Evolutionary conservation across 2,113 vertebrate species (phyloP).

Genomic region (Caloenas nicobarica): DNA sequence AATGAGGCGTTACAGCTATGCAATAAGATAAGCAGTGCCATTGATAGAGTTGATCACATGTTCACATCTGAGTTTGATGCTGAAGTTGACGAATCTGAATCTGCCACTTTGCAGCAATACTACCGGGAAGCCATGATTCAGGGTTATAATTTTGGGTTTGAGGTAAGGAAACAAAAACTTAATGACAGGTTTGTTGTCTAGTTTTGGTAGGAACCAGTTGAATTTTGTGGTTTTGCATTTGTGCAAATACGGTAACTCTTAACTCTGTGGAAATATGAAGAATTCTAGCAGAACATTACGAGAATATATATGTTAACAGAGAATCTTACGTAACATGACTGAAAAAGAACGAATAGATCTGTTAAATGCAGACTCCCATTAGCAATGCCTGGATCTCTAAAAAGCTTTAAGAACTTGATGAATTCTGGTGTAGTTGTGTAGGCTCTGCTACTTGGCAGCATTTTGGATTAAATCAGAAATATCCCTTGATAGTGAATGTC

Average conservation of each 20-base stretch:
- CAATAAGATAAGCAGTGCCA: conserved; percentile 90
- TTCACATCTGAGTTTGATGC: conserved; percentile 92
- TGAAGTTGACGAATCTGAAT: conserved; percentile 93
- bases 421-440: not conserved
- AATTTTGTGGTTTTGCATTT: not conserved
- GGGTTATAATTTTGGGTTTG: conserved; percentile 97
- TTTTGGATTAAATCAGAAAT: not conserved
- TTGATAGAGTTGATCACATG: conserved; percentile 93
- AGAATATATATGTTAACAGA: not conserved
- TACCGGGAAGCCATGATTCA: conserved; percentile 98
- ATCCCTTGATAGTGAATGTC: not conserved
- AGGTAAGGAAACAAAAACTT: conserved; percentile 78
- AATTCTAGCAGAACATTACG: not conserved
- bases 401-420: not conserved
- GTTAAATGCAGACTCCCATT: not conserved
- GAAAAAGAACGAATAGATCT: not conserved
- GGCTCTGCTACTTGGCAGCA: not conserved
- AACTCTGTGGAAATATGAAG: not conserved
- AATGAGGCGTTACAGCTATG: conserved; percentile 92
- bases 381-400: not conserved
- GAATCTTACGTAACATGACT: not conserved
- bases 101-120: conserved; percentile 92
- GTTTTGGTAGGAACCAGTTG: not conserved
- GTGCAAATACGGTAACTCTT: not conserved
- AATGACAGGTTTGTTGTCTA: not conserved